Base-by-base conservation (phyloP, 2,888 invertebrate species). In the Melieria picta region DNA sequence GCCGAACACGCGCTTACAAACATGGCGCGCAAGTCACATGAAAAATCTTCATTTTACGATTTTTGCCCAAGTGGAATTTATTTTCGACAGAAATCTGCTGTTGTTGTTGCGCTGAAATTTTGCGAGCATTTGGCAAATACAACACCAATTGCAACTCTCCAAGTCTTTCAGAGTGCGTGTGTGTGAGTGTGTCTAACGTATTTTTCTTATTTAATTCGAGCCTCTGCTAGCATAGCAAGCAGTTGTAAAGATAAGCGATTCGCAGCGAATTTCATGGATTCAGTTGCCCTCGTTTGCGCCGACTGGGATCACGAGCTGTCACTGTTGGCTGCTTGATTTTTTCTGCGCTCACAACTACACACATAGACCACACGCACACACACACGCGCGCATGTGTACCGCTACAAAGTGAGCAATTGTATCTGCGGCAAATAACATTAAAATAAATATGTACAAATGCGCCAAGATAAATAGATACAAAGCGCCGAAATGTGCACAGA, bases 11-110 rank as follows among this genome's bases (percentile, higher is more conserved):
- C 30, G 30, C 30, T 30, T 30, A 30, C 30, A 30, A 30, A 30
- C 30, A 30, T 30, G 30, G 30, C 30, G 75, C 73, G 74, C 77
- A 79, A 81, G 79, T 80, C 80, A 77, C 81, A 81, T 81, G 80
- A 81, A 80, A 80, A 81, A 80, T 80, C 80, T 80, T 81, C 79
- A 80, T 80, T 81, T 81, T 81, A 81, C 80, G 82, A 81, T 81
- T 81, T 80, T 30, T 30, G 30, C 30, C 30, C 30, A 30, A 30
- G 30, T 30, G 30, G 30, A 30, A 30, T 30, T 30, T 30, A 30
- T 30, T 30, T 30, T 30, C 30, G 30, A 30, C 30, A 30, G 30
- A 30, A 30, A 30, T 30, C 30, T 30, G 30, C 2, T 30, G 30
- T 30, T 30, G 30, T 30, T 30, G 30, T 30, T 30, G 30, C 30